Evolutionary conservation across 2,797 vertebrate species (phyloP).

Genomic region (Limnodromus scolopaceus): DNA sequence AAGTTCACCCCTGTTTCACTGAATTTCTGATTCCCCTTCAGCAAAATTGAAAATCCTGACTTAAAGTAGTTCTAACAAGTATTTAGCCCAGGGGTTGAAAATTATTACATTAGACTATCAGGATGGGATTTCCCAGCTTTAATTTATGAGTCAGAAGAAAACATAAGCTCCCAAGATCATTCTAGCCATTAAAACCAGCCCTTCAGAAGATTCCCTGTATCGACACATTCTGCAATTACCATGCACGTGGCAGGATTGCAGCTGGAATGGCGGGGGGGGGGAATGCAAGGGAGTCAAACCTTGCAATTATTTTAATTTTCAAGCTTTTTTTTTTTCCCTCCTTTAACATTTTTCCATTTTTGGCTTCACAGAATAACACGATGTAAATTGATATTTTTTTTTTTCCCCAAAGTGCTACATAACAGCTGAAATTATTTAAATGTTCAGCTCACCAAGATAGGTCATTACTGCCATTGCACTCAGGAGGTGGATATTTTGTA

Average conservation of each 20-base stretch:
- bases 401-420: not conserved
- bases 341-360: not conserved
- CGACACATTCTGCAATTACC: not conserved
- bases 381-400: not conserved
- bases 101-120: not conserved
- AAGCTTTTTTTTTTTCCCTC: not conserved
- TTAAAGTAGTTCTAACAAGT: not conserved
- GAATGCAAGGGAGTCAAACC: not conserved
- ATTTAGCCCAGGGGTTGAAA: not conserved
- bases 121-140: conserved; percentile 2
- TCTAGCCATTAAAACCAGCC: not conserved
- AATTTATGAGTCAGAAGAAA: not conserved
- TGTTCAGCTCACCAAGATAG: not conserved
- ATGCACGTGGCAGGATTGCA: not conserved
- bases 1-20: not conserved
- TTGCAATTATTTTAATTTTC: not conserved
- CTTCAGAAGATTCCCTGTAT: not conserved
- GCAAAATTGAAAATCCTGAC: not conserved
- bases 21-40: not conserved
- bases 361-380: not conserved
- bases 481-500: not conserved
- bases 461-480: not conserved
- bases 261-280: not conserved
- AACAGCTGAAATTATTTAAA: conserved; percentile 7
- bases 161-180: not conserved